These are phyloP conservation scores for Fissipunctia ypsillon DNA, from an alignment of 2,888 invertebrate genomes.

Conservation along the genomic window DNA sequence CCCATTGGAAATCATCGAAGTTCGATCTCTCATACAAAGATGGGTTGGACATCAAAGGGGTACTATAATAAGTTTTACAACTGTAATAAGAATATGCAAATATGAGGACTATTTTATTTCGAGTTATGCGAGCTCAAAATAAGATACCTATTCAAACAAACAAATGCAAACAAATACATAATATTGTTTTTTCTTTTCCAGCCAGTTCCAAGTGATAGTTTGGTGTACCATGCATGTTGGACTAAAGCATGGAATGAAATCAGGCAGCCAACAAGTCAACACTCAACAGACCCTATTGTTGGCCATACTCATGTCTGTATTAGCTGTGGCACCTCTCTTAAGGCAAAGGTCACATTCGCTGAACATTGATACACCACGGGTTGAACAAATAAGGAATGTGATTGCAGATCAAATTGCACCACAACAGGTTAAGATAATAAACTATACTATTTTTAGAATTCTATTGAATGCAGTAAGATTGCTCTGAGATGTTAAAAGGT, in stretches of 20 bases:
- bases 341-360: background rate
- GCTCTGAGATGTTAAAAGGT: too few relatives aligned
- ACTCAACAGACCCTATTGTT: too few relatives aligned
- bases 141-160: background rate
- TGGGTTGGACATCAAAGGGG: background rate
- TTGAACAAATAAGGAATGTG: background rate
- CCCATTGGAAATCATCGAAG: background rate
- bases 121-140: background rate
- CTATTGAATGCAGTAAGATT: background rate
- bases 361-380: background rate
- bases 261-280: background rate
- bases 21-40: constrained; percentile 1
- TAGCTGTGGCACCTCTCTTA: background rate
- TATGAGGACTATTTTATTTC: background rate
- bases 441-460: background rate
- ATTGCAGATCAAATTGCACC: constrained; percentile 1
- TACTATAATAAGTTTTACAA: background rate
- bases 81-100: too few relatives aligned
- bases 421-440: constrained; percentile 1
- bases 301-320: background rate
- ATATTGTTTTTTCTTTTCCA: background rate
- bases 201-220: background rate
- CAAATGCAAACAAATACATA: background rate
- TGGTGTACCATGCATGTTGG: constrained; percentile 5
- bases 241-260: background rate